Conservation (phyloP, 2,888 invertebrate genomes). For the Drepana falcataria region DNA sequence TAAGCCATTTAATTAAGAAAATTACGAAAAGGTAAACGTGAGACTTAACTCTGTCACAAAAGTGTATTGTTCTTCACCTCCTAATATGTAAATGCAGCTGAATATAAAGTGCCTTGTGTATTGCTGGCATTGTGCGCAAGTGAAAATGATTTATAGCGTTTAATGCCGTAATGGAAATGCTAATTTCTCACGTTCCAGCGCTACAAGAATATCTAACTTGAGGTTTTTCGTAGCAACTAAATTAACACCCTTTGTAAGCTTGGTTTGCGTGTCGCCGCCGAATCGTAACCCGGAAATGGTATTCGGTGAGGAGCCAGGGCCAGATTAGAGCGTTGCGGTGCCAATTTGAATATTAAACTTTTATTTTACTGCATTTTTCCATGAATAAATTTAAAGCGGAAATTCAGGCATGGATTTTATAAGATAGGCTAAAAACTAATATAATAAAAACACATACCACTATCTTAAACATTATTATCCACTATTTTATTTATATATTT, state of each 20-base stretch:
- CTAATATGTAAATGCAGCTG: conserved; percentile 25
- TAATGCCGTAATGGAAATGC: conserved; percentile 37
- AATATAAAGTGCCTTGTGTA: conserved; percentile 22
- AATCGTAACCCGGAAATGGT: conserved; percentile 59
- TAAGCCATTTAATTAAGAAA: conserved; percentile 12
- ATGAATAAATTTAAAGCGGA: too few species aligned
- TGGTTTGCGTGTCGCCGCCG: conserved; percentile 52
- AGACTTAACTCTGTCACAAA: conserved; percentile 19
- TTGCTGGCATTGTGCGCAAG: conserved; percentile 22
- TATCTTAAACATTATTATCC: too few species aligned
- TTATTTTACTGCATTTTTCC: conserved; percentile 16
- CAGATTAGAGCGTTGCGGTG: conserved; percentile 22
- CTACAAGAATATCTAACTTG: conserved; percentile 26
- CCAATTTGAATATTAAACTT: conserved; percentile 28
- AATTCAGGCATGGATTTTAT: too few species aligned
- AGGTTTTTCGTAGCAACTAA: conserved; percentile 47
- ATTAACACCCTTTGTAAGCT: conserved; percentile 57
- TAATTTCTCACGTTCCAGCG: conserved; percentile 41
- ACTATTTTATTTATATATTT: too few species aligned
- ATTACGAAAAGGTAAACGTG: conserved; percentile 10
- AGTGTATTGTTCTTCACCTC: conserved; percentile 15
- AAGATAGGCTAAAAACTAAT: too few species aligned
- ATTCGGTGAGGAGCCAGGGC: conserved; percentile 40
- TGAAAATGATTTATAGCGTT: conserved; percentile 32
- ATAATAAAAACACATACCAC: too few species aligned